phyloP scores from a whole-genome alignment of 2,797 vertebrate genomes.

The Halcyon chelicuti region DNA sequence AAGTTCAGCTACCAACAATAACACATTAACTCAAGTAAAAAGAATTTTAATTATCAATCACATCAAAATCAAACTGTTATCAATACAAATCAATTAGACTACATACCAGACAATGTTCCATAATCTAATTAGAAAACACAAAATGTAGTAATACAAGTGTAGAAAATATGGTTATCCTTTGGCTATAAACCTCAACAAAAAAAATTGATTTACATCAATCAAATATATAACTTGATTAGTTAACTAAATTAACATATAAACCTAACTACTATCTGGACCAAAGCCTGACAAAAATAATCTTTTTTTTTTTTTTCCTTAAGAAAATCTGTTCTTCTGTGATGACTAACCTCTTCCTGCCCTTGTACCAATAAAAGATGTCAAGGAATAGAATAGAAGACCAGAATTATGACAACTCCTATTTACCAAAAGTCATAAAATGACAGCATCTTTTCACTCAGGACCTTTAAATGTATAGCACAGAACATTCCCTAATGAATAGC shows the following conservation, averaged over 20 bases:
- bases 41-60: background rate
- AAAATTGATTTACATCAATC: background rate
- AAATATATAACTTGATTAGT: background rate
- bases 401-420: background rate
- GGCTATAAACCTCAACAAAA: background rate
- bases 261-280: background rate
- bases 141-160: background rate
- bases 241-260: background rate
- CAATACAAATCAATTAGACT: background rate
- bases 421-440: background rate
- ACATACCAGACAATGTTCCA: background rate
- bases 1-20: background rate
- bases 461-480: background rate
- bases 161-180: background rate
- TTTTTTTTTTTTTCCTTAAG: background rate
- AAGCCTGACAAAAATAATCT: background rate
- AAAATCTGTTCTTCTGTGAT: background rate
- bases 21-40: background rate
- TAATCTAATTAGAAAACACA: background rate
- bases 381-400: background rate
- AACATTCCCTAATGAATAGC: background rate
- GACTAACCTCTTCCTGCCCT: conserved; percentile 1
- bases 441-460: background rate
- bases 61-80: background rate
- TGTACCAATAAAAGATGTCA: background rate